phyloP scores from a whole-genome alignment of 2,113 vertebrate genomes.

The Campylomormyrus tamandua region DNA sequence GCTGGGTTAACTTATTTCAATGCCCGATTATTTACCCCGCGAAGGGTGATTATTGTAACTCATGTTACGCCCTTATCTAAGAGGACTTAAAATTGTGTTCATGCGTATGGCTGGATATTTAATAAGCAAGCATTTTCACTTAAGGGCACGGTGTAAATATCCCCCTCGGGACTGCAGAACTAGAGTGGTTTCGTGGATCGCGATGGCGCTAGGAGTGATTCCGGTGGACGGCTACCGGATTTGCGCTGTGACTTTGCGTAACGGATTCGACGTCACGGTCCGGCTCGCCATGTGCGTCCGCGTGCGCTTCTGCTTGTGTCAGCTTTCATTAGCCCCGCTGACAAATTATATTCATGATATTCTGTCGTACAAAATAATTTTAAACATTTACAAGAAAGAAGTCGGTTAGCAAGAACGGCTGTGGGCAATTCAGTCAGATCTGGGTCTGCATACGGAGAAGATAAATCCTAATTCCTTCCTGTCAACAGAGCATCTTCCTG shows the following conservation, averaged over 20 bases:
- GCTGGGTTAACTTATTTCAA: constrained; percentile 1
- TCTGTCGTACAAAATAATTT: constrained; percentile 11
- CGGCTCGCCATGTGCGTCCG: background rate
- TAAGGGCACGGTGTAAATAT: background rate
- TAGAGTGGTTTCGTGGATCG: background rate
- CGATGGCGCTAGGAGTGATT: background rate
- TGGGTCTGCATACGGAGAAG: background rate
- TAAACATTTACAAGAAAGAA: constrained; percentile 7
- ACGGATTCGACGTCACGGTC: background rate
- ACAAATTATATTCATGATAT: constrained; percentile 9
- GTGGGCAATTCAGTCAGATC: constrained; percentile 3
- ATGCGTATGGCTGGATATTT: background rate
- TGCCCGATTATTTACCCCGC: background rate
- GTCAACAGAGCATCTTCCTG: background rate
- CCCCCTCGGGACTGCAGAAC: background rate
- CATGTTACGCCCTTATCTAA: constrained; percentile 6
- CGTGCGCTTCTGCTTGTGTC: background rate
- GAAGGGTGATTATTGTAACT: background rate
- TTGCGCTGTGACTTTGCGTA: background rate
- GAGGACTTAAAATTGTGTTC: constrained; percentile 4
- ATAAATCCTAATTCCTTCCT: constrained; percentile 14
- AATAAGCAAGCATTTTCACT: constrained; percentile 8
- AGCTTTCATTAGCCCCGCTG: background rate
- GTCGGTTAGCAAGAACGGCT: background rate
- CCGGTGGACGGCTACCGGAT: background rate